phyloP scores from a whole-genome alignment of 1,140 invertebrate genomes.

The Theocolax elegans region DNA sequence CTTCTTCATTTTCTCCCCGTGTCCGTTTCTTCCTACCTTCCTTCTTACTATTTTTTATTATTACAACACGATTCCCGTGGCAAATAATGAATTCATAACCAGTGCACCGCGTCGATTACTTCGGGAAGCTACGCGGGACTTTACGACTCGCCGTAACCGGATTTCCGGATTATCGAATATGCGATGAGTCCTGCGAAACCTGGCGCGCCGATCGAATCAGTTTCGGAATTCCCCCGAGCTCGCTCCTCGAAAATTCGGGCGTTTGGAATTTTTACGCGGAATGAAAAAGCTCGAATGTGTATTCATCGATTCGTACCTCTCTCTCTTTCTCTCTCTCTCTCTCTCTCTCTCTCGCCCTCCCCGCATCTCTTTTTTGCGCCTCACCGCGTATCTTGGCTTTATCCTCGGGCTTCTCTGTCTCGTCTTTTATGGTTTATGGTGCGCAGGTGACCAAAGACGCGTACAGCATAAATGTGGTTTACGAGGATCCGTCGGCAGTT shows the following conservation, averaged over 20 bases:
- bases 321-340: too few relatives aligned
- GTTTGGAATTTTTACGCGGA: neutral
- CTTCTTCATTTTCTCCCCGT: too few relatives aligned
- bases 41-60: neutral
- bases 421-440: slow-evolving; percentile 34
- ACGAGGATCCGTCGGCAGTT: slow-evolving; percentile 31
- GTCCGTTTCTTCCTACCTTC: too few relatives aligned
- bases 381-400: neutral
- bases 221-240: slow-evolving; percentile 14
- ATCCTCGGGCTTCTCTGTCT: neutral
- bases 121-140: neutral
- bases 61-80: neutral
- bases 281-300: neutral
- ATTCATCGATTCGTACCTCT: neutral
- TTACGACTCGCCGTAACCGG: slow-evolving; percentile 26
- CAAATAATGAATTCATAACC: slow-evolving; percentile 30
- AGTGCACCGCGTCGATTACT: slow-evolving; percentile 15
- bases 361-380: too few relatives aligned
- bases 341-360: neutral
- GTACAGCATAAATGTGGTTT: slow-evolving; percentile 37
- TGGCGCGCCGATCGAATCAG: neutral
- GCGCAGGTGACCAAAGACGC: slow-evolving; percentile 38
- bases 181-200: neutral
- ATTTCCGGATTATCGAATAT: slow-evolving; percentile 30
- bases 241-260: neutral